Conservation (phyloP, 1,140 invertebrate species). For the Dreissena polymorpha region DNA sequence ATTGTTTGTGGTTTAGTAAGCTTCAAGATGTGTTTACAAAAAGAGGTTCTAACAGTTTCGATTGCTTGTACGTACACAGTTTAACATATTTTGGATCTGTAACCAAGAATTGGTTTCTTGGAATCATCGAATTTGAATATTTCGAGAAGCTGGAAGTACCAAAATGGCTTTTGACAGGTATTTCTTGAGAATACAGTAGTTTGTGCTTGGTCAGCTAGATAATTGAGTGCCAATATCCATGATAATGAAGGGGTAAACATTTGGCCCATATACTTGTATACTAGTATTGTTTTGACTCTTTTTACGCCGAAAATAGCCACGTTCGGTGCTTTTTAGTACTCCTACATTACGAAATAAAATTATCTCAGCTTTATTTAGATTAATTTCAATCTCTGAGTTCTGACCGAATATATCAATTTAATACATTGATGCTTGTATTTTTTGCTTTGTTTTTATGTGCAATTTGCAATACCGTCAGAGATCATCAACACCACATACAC, state of each 20-base stretch:
- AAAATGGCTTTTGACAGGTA: slow-evolving; percentile 7
- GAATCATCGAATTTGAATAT: slow-evolving; percentile 29
- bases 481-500: too few relatives aligned
- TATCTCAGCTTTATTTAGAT: slow-evolving; percentile 15
- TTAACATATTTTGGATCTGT: too few relatives aligned
- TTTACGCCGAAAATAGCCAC: not conserved
- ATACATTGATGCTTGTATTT: not conserved
- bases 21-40: too few relatives aligned
- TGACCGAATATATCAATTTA: slow-evolving; percentile 4
- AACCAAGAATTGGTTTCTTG: too few relatives aligned
- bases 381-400: slow-evolving; percentile 10
- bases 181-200: not conserved
- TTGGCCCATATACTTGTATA: slow-evolving; percentile 11
- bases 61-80: too few relatives aligned
- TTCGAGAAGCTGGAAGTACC: slow-evolving; percentile 3
- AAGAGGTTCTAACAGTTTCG: too few relatives aligned
- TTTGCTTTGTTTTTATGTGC: not conserved
- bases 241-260: slow-evolving; percentile 12
- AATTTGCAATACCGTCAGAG: slow-evolving; percentile 17
- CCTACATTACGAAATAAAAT: not conserved
- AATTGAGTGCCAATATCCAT: not conserved
- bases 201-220: slow-evolving; percentile 2
- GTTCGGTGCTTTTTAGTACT: not conserved
- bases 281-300: not conserved
- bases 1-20: too few relatives aligned